phyloP scores from a whole-genome alignment of 2,113 vertebrate genomes.

The Myotis davidii region DNA sequence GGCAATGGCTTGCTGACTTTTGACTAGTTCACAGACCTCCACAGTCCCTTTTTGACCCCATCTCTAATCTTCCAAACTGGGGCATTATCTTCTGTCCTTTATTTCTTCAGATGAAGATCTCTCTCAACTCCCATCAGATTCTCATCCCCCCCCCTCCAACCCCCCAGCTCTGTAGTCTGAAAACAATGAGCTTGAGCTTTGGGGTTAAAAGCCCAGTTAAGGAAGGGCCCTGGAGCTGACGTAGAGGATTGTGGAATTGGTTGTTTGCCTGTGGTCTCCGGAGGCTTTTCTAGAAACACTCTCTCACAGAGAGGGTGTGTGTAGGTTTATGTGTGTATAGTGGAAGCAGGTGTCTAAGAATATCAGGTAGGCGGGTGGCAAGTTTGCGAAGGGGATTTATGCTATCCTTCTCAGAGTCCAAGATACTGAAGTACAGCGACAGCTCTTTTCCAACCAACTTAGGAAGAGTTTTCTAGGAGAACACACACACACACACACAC shows the following conservation, averaged over 20 bases:
- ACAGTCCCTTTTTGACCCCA: not conserved
- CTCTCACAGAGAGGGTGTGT: not conserved
- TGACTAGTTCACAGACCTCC: not conserved
- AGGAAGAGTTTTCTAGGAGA: constrained; percentile 72
- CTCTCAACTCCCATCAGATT: not conserved
- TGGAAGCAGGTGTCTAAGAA: constrained; percentile 83
- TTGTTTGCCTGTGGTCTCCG: not conserved
- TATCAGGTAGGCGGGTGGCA: constrained; percentile 75
- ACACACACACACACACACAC: not conserved
- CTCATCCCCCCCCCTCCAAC: no score
- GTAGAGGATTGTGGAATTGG: not conserved
- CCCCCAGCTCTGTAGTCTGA: not conserved
- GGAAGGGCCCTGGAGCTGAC: not conserved
- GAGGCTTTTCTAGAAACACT: not conserved
- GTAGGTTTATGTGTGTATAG: not conserved
- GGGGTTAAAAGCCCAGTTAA: not conserved
- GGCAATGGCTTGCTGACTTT: not conserved
- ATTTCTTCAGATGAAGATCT: not conserved
- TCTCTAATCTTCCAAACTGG: not conserved
- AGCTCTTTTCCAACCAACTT: constrained; percentile 68
- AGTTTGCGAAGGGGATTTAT: constrained; percentile 80
- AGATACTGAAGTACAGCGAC: not conserved
- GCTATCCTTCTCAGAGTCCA: constrained; percentile 73
- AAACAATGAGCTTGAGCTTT: not conserved
- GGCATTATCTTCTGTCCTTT: not conserved